A percentile compares a stretch with the other conserved stretches of the same genome.
These are phyloP conservation scores for Trichopria drosophilae DNA, from an alignment of 2,888 invertebrate genomes.

Conservation along the genomic window DNA sequence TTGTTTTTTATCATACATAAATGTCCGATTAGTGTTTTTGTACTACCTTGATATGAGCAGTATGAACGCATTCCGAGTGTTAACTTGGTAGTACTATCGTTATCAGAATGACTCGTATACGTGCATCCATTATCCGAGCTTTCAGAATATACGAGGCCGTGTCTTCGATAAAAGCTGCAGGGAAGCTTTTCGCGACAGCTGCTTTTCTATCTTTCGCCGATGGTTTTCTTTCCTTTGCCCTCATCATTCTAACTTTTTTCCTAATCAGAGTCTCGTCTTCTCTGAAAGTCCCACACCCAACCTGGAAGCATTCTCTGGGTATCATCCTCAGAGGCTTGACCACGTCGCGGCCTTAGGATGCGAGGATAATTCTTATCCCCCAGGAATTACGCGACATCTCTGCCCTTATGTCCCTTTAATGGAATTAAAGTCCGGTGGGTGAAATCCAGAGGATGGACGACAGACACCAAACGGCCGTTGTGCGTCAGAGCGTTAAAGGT, in stretches of 20 bases:
- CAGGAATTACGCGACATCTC: slow-evolving; percentile 35
- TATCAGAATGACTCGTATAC: no score
- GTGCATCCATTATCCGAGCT: no score
- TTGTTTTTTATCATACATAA: no score
- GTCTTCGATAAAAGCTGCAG: slow-evolving; percentile 6
- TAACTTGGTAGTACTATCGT: no score
- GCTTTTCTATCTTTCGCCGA: slow-evolving; percentile 11
- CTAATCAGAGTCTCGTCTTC: no score
- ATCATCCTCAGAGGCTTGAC: no score
- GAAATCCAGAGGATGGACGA: slow-evolving; percentile 35
- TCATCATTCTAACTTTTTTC: slow-evolving; percentile 36
- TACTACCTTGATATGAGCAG: no score
- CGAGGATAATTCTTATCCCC: slow-evolving; percentile 34
- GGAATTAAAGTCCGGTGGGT: slow-evolving; percentile 43
- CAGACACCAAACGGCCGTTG: slow-evolving; percentile 24
- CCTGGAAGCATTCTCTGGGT: no score
- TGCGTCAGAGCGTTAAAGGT: slow-evolving; percentile 24
- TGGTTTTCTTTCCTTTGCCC: slow-evolving; percentile 23
- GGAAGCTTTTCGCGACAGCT: slow-evolving; percentile 28
- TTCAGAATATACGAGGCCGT: slow-evolving; percentile 10
- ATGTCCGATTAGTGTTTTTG: no score
- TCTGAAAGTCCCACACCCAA: no score
- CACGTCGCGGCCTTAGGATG: no score
- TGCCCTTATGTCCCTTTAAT: slow-evolving; percentile 33
- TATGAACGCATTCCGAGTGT: no score